Conservation (phyloP, 1,140 invertebrate species). For the Pseudomyrmex cubaensis region DNA sequence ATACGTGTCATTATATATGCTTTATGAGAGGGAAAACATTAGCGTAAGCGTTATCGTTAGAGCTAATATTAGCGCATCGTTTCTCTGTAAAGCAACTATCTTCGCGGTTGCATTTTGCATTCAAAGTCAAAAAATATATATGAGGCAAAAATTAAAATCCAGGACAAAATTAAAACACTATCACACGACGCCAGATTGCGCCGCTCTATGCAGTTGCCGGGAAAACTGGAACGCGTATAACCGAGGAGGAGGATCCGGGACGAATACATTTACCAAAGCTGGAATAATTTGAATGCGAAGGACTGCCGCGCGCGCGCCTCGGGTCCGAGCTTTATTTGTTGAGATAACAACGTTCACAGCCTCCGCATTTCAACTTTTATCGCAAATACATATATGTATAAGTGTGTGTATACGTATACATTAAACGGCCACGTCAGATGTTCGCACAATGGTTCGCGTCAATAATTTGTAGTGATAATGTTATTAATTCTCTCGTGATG, state of each 20-base stretch:
- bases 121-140: constrained; percentile 10
- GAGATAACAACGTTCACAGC: constrained; percentile 18
- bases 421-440: not conserved
- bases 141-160: not conserved
- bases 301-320: constrained; percentile 11
- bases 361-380: constrained; percentile 18
- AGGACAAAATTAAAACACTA: constrained; percentile 51
- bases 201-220: constrained; percentile 45
- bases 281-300: constrained; percentile 53
- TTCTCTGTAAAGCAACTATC: not conserved
- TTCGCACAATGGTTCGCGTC: not conserved
- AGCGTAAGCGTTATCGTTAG: not conserved
- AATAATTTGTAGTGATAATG: not conserved
- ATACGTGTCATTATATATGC: too few relatives aligned
- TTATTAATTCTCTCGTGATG: not conserved
- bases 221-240: constrained; percentile 42
- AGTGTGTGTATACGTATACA: too few relatives aligned
- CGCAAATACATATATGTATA: not conserved
- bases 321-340: constrained; percentile 26
- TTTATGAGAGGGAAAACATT: not conserved
- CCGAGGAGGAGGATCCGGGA: constrained; percentile 28
- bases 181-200: constrained; percentile 47
- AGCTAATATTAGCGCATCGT: constrained; percentile 11
- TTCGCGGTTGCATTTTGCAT: not conserved
- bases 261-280: constrained; percentile 44